These are phyloP conservation scores for Aspiorhynchus laticeps DNA, from an alignment of 2,113 vertebrate species.

Conservation along the genomic window DNA sequence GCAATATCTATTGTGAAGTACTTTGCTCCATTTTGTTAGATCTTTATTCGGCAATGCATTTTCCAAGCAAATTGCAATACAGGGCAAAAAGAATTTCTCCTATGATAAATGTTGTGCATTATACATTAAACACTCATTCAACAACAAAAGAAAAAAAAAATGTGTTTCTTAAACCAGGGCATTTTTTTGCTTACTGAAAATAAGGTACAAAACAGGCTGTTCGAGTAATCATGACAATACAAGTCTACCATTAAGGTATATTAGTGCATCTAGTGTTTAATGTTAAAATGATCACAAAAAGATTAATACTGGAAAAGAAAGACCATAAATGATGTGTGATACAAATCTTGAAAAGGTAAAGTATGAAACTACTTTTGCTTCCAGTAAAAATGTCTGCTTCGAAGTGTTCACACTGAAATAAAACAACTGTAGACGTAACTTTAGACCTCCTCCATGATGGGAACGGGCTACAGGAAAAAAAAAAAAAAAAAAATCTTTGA, in stretches of 20 bases:
- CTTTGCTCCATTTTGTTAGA: constrained; percentile 57
- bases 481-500: neutral
- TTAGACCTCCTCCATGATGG: constrained; percentile 3
- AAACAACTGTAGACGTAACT: neutral
- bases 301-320: constrained; percentile 1
- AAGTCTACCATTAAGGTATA: constrained; percentile 73
- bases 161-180: constrained; percentile 65
- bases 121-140: constrained; percentile 76
- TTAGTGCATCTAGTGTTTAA: constrained; percentile 77
- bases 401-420: neutral
- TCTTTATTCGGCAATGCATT: constrained; percentile 78
- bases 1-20: neutral
- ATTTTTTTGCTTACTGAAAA: constrained; percentile 67
- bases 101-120: constrained; percentile 74
- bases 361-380: constrained; percentile 57
- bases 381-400: constrained; percentile 41
- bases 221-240: constrained; percentile 62
- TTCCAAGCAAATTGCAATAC: constrained; percentile 80
- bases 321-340: constrained; percentile 31
- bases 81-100: constrained; percentile 65
- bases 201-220: constrained; percentile 73
- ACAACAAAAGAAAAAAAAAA: constrained; percentile 60
- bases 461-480: neutral
- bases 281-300: constrained; percentile 65
- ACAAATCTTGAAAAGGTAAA: constrained; percentile 59